Conservation (phyloP, 2,113 vertebrate species). For the Hemiscyllium ocellatum region DNA sequence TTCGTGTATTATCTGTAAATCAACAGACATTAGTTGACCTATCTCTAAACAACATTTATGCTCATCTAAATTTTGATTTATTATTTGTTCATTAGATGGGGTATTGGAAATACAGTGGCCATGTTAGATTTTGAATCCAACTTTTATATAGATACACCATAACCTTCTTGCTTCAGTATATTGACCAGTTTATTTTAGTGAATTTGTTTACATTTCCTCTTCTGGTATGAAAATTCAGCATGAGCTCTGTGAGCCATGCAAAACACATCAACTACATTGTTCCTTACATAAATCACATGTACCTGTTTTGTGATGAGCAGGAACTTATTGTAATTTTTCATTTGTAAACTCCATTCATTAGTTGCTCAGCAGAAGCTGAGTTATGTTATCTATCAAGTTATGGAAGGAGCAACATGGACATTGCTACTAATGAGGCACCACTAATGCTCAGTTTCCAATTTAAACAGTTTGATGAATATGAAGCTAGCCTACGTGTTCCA, state of each 20-base stretch:
- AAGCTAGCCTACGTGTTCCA: slow-evolving; percentile 1
- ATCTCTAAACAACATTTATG: neutral
- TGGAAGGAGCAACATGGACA: neutral
- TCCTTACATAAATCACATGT: neutral
- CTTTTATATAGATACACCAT: neutral
- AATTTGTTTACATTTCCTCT: neutral
- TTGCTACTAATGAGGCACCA: slow-evolving; percentile 21
- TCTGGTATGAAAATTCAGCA: neutral
- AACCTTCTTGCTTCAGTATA: neutral
- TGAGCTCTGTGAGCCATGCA: neutral
- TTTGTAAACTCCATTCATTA: slow-evolving; percentile 8
- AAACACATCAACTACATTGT: neutral
- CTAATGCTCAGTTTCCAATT: slow-evolving; percentile 18
- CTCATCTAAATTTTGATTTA: neutral
- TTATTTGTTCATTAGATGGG: neutral
- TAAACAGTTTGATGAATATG: slow-evolving; percentile 26
- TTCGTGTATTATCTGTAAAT: neutral
- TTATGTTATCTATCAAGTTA: slow-evolving; percentile 2
- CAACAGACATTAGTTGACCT: neutral
- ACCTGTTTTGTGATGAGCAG: neutral
- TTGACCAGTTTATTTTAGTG: neutral
- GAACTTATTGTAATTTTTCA: neutral
- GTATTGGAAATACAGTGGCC: neutral
- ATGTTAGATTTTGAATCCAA: neutral
- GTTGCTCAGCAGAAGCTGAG: neutral